These are phyloP conservation scores for Glyphotaelius pellucidus DNA, from an alignment of 2,888 invertebrate genomes.

Conservation along the genomic window DNA sequence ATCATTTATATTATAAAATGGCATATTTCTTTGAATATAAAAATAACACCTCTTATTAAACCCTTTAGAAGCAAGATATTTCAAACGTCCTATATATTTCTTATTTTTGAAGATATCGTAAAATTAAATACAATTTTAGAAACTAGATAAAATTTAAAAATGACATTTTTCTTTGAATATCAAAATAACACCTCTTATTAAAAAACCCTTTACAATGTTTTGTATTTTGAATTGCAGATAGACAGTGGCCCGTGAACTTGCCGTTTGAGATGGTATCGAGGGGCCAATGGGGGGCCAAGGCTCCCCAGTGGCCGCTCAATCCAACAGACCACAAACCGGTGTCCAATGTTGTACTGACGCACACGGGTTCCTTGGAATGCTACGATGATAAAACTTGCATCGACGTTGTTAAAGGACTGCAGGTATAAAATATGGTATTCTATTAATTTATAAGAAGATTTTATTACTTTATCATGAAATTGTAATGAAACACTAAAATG, in stretches of 20 bases:
- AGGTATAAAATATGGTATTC: slow-evolving; percentile 43
- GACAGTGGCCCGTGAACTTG: slow-evolving; percentile 59
- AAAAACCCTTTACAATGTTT: no score
- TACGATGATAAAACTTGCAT: slow-evolving; percentile 13
- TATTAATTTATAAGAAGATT: not conserved
- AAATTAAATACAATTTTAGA: no score
- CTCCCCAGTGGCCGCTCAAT: slow-evolving; percentile 31
- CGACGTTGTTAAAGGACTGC: slow-evolving; percentile 39
- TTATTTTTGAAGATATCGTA: no score
- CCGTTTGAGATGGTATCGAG: slow-evolving; percentile 58
- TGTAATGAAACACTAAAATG: no score
- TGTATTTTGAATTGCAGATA: slow-evolving; percentile 39
- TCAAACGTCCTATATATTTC: no score
- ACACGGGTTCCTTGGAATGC: slow-evolving; percentile 52
- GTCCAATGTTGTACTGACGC: slow-evolving; percentile 49
- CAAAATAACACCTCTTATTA: no score
- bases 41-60: no score
- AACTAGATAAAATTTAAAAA: no score
- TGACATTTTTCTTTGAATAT: no score
- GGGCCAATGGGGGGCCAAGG: slow-evolving; percentile 47
- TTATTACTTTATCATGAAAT: not conserved
- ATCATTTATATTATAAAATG: no score
- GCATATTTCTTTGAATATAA: no score
- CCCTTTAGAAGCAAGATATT: no score
- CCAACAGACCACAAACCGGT: slow-evolving; percentile 39